These are phyloP conservation scores for Muscicapa adusta DNA, from an alignment of 2,113 vertebrate species.

Conservation along the genomic window DNA sequence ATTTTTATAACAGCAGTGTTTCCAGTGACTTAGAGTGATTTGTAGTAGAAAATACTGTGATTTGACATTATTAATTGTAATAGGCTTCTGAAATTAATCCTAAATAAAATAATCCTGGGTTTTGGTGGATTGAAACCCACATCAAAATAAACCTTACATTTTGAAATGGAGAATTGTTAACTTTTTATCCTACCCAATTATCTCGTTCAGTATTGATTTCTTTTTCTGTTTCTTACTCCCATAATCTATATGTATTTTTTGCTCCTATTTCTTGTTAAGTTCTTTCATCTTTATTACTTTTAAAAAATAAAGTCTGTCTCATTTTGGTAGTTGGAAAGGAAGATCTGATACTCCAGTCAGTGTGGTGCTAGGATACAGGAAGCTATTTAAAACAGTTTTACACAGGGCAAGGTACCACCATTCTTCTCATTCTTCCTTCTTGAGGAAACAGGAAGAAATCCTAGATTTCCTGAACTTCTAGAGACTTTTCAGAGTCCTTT, in stretches of 20 bases:
- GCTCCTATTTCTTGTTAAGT: not conserved
- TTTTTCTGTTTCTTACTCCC: not conserved
- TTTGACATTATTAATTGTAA: not conserved
- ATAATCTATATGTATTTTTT: not conserved
- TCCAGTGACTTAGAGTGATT: not conserved
- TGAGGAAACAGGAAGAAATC: not conserved
- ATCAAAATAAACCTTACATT: not conserved
- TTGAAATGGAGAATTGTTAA: not conserved
- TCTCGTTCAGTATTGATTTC: not conserved
- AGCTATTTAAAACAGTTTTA: not conserved
- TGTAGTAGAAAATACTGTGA: not conserved
- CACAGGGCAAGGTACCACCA: not conserved
- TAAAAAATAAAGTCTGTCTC: not conserved
- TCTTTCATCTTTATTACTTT: not conserved
- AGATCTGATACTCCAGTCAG: not conserved
- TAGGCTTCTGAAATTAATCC: not conserved
- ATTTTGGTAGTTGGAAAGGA: not conserved
- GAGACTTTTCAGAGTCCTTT: not conserved
- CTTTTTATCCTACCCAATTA: not conserved
- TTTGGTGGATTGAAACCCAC: not conserved
- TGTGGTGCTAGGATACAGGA: not conserved
- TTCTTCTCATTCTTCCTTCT: not conserved
- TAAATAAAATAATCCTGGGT: not conserved
- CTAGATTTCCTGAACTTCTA: not conserved
- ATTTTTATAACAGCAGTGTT: not conserved